phyloP scores from a whole-genome alignment of 64 coral and sea anemone genomes.

The Pocillopora damicornis region DNA sequence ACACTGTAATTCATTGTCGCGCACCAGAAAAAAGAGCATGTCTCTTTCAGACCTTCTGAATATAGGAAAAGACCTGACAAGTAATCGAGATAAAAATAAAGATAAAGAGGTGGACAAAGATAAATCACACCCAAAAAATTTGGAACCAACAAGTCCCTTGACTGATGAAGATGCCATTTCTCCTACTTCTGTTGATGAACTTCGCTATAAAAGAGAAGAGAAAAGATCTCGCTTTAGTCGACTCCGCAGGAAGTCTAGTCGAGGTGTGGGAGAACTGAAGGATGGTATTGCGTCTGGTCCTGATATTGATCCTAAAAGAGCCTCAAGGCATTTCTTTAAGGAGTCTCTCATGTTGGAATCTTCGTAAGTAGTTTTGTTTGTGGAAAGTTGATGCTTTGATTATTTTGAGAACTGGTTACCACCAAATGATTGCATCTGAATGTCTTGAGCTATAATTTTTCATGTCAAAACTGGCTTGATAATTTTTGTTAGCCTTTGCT shows the following conservation, averaged over 20 bases:
- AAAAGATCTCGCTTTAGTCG: slow-evolving; percentile 50
- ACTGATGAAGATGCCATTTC: slow-evolving; percentile 16
- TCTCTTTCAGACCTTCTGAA: slow-evolving; percentile 47
- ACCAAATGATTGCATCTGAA: too few relatives aligned
- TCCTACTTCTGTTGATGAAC: slow-evolving; percentile 29
- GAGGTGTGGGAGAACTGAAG: slow-evolving; percentile 59
- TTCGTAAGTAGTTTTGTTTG: slow-evolving; percentile 77
- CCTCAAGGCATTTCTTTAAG: slow-evolving; percentile 77
- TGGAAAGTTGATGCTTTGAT: not conserved
- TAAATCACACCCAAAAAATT: not conserved
- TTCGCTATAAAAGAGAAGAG: slow-evolving; percentile 13
- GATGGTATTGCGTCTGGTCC: slow-evolving; percentile 94
- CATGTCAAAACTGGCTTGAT: too few relatives aligned
- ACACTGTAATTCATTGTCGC: not conserved
- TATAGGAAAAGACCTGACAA: slow-evolving; percentile 51
- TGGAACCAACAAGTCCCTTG: not conserved
- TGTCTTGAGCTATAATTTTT: not conserved
- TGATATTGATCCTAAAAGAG: slow-evolving; percentile 80
- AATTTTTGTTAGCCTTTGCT: too few relatives aligned
- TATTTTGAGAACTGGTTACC: not conserved
- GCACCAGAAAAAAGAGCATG: slow-evolving; percentile 57
- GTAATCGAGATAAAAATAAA: slow-evolving; percentile 19
- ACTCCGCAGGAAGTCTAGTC: slow-evolving; percentile 46
- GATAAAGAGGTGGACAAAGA: slow-evolving; percentile 29
- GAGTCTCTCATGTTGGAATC: slow-evolving; percentile 87